phyloP scores from a whole-genome alignment of 35 echinoderm and acorn worm genomes.

The Holothuria glaberrima region DNA sequence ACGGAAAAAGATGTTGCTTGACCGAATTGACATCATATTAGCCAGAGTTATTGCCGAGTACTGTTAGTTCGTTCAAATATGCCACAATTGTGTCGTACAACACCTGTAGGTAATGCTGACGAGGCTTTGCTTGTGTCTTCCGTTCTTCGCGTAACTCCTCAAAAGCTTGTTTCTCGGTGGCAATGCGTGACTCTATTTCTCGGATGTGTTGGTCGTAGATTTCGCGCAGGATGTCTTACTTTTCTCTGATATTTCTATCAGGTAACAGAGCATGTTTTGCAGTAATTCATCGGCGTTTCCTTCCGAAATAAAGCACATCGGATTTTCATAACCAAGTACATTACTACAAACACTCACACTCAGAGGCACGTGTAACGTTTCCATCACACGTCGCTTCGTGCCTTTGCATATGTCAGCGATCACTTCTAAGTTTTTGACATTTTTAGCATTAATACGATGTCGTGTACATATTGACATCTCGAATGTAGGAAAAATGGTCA shows the following conservation, averaged over 20 bases:
- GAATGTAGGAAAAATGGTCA: slow-evolving; percentile 26
- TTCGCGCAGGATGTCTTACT: background rate
- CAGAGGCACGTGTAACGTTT: slow-evolving; percentile 9
- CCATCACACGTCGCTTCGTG: slow-evolving; percentile 31
- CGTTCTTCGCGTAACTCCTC: background rate
- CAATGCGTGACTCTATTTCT: slow-evolving; percentile 10
- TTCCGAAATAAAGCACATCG: slow-evolving; percentile 13
- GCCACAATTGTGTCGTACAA: background rate
- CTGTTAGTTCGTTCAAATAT: background rate
- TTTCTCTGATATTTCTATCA: background rate
- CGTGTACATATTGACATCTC: background rate
- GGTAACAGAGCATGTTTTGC: background rate
- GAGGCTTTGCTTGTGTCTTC: background rate
- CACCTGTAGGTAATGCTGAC: background rate
- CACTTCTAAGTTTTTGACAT: background rate
- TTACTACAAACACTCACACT: slow-evolving; percentile 48
- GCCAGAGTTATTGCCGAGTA: slow-evolving; percentile 45
- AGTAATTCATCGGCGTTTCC: slow-evolving; percentile 1
- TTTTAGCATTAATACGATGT: background rate
- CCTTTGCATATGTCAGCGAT: background rate
- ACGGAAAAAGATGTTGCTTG: background rate
- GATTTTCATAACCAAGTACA: slow-evolving; percentile 14
- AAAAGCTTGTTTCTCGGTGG: background rate
- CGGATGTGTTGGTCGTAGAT: background rate
- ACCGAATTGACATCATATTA: background rate